phyloP scores from a whole-genome alignment of 2,888 invertebrate species.

The Cantharis rufa region DNA sequence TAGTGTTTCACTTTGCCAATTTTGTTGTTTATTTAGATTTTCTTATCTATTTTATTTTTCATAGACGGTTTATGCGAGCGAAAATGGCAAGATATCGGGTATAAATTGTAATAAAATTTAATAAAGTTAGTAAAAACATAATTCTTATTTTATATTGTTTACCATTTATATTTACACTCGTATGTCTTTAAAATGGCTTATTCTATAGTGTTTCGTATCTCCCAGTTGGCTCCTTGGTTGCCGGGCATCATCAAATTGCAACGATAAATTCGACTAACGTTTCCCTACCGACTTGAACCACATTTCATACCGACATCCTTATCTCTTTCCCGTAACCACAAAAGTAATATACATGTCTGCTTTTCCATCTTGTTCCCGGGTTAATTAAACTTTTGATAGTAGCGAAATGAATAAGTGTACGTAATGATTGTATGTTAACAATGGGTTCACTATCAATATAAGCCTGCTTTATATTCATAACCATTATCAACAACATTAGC shows the following conservation, averaged over 20 bases:
- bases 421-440: conserved; percentile 42
- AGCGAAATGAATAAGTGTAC: conserved; percentile 39
- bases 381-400: conserved; percentile 54
- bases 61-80: not conserved
- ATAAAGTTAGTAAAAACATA: conserved; percentile 27
- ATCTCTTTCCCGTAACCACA: conserved; percentile 46
- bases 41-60: not conserved
- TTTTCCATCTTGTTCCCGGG: conserved; percentile 43
- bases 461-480: not conserved
- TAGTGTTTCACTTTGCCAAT: not conserved
- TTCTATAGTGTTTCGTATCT: conserved; percentile 45
- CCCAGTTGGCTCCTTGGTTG: conserved; percentile 50
- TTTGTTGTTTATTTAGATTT: not conserved
- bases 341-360: conserved; percentile 34
- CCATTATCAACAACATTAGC: not conserved
- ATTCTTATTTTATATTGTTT: conserved; percentile 49
- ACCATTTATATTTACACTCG: conserved; percentile 46
- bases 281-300: conserved; percentile 52
- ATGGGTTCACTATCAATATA: conserved; percentile 34
- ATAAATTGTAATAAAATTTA: conserved; percentile 9
- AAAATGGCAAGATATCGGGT: not conserved
- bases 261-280: conserved; percentile 55
- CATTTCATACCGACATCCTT: conserved; percentile 52
- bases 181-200: conserved; percentile 52
- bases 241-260: conserved; percentile 53